These are phyloP conservation scores for Acanthurus tractus DNA, from an alignment of 2,797 vertebrate genomes.

Conservation along the genomic window DNA sequence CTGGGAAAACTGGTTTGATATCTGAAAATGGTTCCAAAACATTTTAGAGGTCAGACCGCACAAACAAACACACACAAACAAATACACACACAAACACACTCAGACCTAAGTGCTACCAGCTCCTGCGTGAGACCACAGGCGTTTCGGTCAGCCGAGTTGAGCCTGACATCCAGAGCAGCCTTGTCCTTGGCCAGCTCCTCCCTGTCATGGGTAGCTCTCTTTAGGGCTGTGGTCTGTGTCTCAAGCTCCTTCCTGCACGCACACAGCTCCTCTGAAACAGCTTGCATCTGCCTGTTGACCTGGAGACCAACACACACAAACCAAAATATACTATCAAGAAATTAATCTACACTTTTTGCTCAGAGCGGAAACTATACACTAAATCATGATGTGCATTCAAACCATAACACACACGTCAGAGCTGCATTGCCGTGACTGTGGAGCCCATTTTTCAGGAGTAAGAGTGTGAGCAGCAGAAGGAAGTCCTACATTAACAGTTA, in stretches of 20 bases:
- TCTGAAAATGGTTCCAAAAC: constrained; percentile 27
- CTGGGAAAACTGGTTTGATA: constrained; percentile 39
- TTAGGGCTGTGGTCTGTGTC: constrained; percentile 76
- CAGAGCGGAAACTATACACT: background rate
- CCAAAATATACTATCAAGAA: background rate
- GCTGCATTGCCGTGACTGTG: background rate
- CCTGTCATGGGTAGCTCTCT: constrained; percentile 76
- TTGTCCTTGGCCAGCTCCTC: constrained; percentile 84
- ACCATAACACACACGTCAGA: constrained; percentile 7
- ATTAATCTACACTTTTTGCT: constrained; percentile 22
- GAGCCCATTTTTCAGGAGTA: background rate
- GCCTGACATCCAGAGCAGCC: constrained; percentile 83
- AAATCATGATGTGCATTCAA: constrained; percentile 4
- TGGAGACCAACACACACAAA: constrained; percentile 61
- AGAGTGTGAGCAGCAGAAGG: constrained; percentile 18
- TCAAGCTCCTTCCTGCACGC: constrained; percentile 81
- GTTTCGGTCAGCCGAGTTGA: constrained; percentile 84
- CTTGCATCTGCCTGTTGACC: constrained; percentile 81
- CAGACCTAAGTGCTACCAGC: constrained; percentile 83
- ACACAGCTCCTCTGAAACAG: constrained; percentile 81
- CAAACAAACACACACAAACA: constrained; percentile 63
- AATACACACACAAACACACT: constrained; percentile 59
- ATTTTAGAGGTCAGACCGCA: constrained; percentile 52
- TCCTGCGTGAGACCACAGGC: constrained; percentile 82
- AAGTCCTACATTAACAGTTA: constrained; percentile 5